phyloP scores from a whole-genome alignment of 2,113 vertebrate species.

The Saimiri boliviensis region DNA sequence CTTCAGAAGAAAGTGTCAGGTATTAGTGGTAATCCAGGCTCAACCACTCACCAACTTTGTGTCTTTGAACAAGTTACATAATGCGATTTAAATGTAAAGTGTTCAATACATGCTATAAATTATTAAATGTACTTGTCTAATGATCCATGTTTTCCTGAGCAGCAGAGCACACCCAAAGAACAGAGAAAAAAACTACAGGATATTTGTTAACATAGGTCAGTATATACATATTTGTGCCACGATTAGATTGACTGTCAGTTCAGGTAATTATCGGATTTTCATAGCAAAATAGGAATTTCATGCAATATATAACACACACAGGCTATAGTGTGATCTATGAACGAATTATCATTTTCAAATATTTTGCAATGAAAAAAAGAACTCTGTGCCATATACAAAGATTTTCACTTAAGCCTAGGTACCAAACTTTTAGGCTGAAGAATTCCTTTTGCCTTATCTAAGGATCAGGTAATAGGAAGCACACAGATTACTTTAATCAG shows the following conservation, averaged over 20 bases:
- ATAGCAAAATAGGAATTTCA: not conserved
- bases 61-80: not conserved
- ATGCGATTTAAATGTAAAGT: not conserved
- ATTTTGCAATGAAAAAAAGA: not conserved
- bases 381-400: not conserved
- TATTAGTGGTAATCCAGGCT: not conserved
- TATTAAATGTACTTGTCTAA: not conserved
- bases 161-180: not conserved
- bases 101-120: not conserved
- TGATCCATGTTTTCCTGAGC: not conserved
- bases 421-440: not conserved
- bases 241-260: not conserved
- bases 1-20: not conserved
- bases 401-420: not conserved
- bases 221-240: not conserved
- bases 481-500: not conserved
- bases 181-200: not conserved
- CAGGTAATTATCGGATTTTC: not conserved
- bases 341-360: not conserved
- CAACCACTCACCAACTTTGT: not conserved
- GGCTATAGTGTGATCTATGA: not conserved
- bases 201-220: not conserved
- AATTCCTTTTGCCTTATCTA: not conserved
- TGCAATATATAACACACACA: not conserved
- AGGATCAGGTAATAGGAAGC: accelerated